A percentile compares a stretch with the other conserved stretches of the same genome.
Evolutionary conservation across 2,113 vertebrate genomes (phyloP).

Genomic region (Sebastes fasciatus): DNA sequence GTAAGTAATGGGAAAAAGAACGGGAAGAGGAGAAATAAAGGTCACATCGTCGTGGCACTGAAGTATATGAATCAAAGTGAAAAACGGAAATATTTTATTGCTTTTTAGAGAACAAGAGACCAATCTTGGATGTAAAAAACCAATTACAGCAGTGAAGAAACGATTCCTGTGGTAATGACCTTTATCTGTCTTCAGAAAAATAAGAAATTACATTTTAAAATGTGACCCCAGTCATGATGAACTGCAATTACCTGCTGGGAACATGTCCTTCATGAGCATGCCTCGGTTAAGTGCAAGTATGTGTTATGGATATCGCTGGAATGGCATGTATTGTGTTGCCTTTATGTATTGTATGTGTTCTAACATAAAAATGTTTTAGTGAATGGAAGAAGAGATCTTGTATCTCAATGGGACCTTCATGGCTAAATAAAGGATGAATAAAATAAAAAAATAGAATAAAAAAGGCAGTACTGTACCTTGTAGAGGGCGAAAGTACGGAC

Average conservation of each 20-base stretch:
- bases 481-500: conserved; percentile 94
- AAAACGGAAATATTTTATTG: conserved; percentile 39
- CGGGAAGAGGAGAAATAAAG: conserved; percentile 47
- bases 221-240: conserved; percentile 32
- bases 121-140: conserved; percentile 56
- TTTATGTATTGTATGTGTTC: no score
- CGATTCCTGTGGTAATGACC: conserved; percentile 37
- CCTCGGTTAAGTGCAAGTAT: no score
- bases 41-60: conserved; percentile 36
- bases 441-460: no score
- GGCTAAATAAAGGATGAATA: no score
- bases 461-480: conserved; percentile 85
- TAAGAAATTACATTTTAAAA: conserved; percentile 50
- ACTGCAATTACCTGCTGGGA: conserved; percentile 23
- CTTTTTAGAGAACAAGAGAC: conserved; percentile 47
- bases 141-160: conserved; percentile 57
- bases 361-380: no score
- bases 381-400: no score
- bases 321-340: no score
- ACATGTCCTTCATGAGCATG: conserved; percentile 19
- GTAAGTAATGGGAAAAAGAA: conserved; percentile 36
- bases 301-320: no score
- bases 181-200: conserved; percentile 58
- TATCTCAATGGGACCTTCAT: no score
- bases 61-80: conserved; percentile 46